Evolutionary conservation across 2,797 vertebrate genomes (phyloP).

Genomic region (Ptychobarbus kaznakovi): DNA sequence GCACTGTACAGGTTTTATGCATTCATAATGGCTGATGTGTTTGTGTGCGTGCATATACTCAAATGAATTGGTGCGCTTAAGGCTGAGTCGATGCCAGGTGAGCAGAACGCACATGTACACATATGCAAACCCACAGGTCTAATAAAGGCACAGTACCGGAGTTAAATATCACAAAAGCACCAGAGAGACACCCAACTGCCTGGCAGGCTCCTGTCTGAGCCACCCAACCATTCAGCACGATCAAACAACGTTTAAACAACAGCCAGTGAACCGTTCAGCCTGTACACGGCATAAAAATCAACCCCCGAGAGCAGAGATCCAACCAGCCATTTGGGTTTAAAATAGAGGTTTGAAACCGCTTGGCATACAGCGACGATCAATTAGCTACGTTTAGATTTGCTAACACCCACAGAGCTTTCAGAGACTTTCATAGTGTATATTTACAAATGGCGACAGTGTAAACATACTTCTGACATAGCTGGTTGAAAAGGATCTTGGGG

Average conservation of each 20-base stretch:
- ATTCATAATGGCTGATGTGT: not conserved
- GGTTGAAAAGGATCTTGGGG: slow-evolving; percentile 95
- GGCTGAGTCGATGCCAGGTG: slow-evolving; percentile 77
- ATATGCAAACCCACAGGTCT: slow-evolving; percentile 46
- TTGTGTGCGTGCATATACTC: slow-evolving; percentile 57
- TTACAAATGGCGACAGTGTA: slow-evolving; percentile 1
- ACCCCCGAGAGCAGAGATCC: slow-evolving; percentile 52
- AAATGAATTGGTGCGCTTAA: slow-evolving; percentile 67
- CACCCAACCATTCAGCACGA: slow-evolving; percentile 52
- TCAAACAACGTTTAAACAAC: slow-evolving; percentile 35
- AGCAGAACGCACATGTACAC: slow-evolving; percentile 66
- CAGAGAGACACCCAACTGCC: slow-evolving; percentile 74
- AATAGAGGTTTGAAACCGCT: slow-evolving; percentile 51
- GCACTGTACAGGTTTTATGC: not conserved
- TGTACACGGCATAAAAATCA: slow-evolving; percentile 29
- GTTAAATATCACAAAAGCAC: slow-evolving; percentile 73
- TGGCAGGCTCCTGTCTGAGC: slow-evolving; percentile 61
- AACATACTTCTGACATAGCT: slow-evolving; percentile 96
- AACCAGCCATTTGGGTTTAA: slow-evolving; percentile 71
- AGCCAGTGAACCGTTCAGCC: slow-evolving; percentile 40
- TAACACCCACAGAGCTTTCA: slow-evolving; percentile 1
- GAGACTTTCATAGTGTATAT: not conserved
- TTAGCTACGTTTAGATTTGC: slow-evolving; percentile 34
- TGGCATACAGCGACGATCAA: slow-evolving; percentile 12
- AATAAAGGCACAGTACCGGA: slow-evolving; percentile 75